Percentiles rank a stretch among this genome's conserved stretches.
These are phyloP conservation scores for Cryptotermes secundus DNA, from an alignment of 1,140 invertebrate genomes.

Conservation along the genomic window DNA sequence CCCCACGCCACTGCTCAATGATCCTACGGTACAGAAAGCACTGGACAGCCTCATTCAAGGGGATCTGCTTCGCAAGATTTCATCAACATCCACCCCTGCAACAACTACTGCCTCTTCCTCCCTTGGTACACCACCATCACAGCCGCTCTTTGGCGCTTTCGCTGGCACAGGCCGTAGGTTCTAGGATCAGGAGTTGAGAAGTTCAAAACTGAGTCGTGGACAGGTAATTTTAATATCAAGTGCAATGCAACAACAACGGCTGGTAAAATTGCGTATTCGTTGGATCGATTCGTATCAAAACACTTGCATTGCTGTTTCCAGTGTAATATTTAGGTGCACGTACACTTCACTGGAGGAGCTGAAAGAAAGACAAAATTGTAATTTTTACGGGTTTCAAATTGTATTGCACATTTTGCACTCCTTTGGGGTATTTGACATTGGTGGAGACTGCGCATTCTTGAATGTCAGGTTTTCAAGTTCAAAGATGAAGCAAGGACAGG, in stretches of 20 bases:
- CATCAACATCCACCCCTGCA: conserved; percentile 17
- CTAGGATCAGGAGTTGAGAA: not conserved
- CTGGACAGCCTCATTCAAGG: conserved; percentile 70
- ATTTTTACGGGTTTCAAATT: not conserved
- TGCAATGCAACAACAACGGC: not conserved
- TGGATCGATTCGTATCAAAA: not conserved
- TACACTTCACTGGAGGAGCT: not conserved
- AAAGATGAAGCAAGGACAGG: too few species aligned
- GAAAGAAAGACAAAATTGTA: not conserved
- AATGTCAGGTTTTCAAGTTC: too few species aligned
- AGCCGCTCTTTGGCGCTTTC: conserved; percentile 23
- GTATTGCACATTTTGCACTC: not conserved
- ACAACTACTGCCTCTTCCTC: conserved; percentile 17
- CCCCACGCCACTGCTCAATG: conserved; percentile 61
- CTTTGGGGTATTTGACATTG: too few species aligned
- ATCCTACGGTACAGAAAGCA: conserved; percentile 73
- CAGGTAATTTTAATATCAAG: not conserved
- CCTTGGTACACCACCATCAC: conserved; percentile 28
- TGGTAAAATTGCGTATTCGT: not conserved
- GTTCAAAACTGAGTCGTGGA: not conserved
- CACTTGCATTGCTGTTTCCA: not conserved
- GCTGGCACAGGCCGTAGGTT: not conserved
- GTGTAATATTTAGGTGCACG: not conserved
- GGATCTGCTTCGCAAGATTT: conserved; percentile 59
- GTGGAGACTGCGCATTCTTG: too few species aligned